Evolutionary conservation across 2,888 invertebrate genomes (phyloP).

Genomic region (Crioceris asparagi): DNA sequence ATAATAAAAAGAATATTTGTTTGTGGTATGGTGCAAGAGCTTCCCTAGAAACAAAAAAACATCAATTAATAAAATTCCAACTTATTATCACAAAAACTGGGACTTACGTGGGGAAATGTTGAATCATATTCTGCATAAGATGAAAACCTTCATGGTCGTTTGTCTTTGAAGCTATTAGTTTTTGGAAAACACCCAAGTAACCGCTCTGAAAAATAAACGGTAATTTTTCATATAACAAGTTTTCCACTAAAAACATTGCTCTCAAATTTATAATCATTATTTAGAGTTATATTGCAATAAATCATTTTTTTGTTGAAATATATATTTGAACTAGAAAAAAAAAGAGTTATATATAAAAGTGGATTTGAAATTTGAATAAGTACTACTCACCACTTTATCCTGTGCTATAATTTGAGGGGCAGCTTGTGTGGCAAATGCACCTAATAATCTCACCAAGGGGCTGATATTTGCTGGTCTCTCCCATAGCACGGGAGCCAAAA

Average conservation of each 20-base stretch:
- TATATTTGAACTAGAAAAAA: too few species aligned
- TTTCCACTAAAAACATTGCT: constrained; percentile 3
- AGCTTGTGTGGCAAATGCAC: constrained; percentile 72
- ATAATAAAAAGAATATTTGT: constrained; percentile 84
- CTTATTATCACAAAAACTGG: not conserved
- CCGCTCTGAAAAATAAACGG: constrained; percentile 49
- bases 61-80: not conserved
- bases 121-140: constrained; percentile 75
- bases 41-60: constrained; percentile 43
- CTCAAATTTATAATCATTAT: not conserved
- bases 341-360: too few species aligned
- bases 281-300: too few species aligned
- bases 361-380: not conserved
- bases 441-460: constrained; percentile 83
- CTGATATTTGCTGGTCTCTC: constrained; percentile 88
- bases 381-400: constrained; percentile 55
- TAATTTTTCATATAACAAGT: too few species aligned
- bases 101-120: constrained; percentile 69
- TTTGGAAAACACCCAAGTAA: constrained; percentile 90
- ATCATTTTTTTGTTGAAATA: too few species aligned
- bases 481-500: constrained; percentile 86
- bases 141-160: constrained; percentile 96
- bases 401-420: constrained; percentile 54
- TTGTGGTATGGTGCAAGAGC: constrained; percentile 67
- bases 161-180: constrained; percentile 86